phyloP scores from a whole-genome alignment of 1,140 invertebrate species.

The Arion vulgaris region DNA sequence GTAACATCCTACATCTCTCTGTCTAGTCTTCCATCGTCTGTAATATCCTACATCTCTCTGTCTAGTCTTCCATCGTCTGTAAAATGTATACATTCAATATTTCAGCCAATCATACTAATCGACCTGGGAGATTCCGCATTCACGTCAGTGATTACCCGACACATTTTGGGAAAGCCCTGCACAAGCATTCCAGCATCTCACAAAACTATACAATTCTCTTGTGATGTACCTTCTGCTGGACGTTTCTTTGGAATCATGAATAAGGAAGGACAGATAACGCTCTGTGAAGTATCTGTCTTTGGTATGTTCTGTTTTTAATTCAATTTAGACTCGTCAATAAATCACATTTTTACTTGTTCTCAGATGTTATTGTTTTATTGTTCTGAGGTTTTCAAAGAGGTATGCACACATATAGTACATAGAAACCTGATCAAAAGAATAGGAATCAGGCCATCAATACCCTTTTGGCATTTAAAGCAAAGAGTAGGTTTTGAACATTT shows the following conservation, averaged over 20 bases:
- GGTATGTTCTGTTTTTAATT: no score
- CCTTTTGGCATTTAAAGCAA: no score
- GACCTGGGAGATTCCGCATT: constrained; percentile 22
- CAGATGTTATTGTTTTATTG: no score
- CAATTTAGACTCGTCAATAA: no score
- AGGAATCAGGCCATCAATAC: no score
- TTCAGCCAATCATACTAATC: constrained; percentile 29
- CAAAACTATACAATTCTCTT: constrained; percentile 8
- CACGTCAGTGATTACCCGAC: constrained; percentile 40
- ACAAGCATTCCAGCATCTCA: constrained; percentile 20
- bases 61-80: background rate
- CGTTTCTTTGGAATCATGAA: constrained; percentile 35
- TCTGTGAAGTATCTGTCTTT: constrained; percentile 35
- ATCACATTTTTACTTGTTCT: background rate
- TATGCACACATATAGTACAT: background rate
- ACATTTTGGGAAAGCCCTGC: constrained; percentile 38
- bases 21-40: no score
- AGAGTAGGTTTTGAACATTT: no score
- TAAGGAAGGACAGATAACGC: constrained; percentile 30
- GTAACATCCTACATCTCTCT: no score
- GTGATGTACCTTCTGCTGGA: constrained; percentile 23
- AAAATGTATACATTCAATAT: no score
- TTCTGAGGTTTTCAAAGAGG: background rate
- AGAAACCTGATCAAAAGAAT: no score
- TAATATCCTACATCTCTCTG: background rate